phyloP scores from a whole-genome alignment of 1,140 invertebrate species.

The Pachypsylla venusta region DNA sequence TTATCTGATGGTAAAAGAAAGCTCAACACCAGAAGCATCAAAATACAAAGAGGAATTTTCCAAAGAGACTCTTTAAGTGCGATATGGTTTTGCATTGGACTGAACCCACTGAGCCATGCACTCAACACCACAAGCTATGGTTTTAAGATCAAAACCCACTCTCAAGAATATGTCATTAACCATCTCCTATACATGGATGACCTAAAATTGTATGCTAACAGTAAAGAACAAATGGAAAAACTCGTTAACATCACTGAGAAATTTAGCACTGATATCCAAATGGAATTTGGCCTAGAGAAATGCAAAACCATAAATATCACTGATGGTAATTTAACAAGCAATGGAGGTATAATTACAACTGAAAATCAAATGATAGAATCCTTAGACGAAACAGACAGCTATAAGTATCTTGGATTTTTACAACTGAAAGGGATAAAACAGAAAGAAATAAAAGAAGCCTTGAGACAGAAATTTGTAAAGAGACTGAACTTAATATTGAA shows the following conservation, averaged over 20 bases:
- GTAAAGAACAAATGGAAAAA: neutral
- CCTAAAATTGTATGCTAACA: neutral
- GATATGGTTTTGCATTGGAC: conserved; percentile 16
- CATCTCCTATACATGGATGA: conserved; percentile 10
- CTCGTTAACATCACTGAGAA: neutral
- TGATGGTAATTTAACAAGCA: neutral
- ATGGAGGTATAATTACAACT: neutral
- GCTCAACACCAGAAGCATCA: neutral
- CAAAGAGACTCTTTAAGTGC: conserved; percentile 17
- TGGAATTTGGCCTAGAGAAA: neutral
- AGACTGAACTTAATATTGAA: neutral
- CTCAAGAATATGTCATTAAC: neutral
- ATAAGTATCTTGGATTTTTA: neutral
- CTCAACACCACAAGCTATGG: neutral
- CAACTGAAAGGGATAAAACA: neutral
- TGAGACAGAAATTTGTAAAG: neutral
- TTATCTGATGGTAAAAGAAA: neutral
- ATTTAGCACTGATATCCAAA: neutral
- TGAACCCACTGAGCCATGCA: neutral
- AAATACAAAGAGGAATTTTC: conserved; percentile 14
- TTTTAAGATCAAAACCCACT: neutral
- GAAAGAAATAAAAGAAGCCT: neutral
- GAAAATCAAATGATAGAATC: neutral
- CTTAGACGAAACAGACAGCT: neutral
- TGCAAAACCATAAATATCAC: neutral